Evolutionary conservation across 2,888 invertebrate genomes (phyloP), one percentile per base, ranked within the genome.

Genomic region (Cephus pulcher): DNA sequence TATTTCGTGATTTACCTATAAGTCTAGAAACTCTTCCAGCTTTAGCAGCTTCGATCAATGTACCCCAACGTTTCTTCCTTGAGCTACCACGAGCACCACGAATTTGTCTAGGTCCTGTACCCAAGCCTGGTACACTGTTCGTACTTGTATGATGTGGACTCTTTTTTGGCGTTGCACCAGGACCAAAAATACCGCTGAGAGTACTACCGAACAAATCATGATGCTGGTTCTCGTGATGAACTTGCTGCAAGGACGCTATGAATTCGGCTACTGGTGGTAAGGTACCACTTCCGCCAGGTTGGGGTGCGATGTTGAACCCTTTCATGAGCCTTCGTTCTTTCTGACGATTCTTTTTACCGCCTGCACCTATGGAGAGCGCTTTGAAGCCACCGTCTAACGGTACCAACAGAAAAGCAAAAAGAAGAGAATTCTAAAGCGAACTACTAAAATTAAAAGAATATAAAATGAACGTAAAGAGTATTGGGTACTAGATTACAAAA

Each of bases 291-390:
- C 88, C 86, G 37, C 89, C 84, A 0, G 95, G 94, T 56, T 95
- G 95, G 56, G 96, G 95, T 30, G 95, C 96, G 84, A 97, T 97
- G 93, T 98, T 97, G 93, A 98, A 98, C 30, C 97, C 98, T 92
- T 98, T 98, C 97, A 98, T 97, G 78, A 98, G 93, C 1, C 98
- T 94, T 0, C 98, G 94, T 91, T 98, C 98, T 92, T 98, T 97
- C 91, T 97, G 97, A 0, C 98, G 95, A 91, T 98, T 97, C 93
- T 98, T 98, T 92, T 98, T 98, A 78, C 98, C 98, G 83, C 97
- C 97, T 81, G 97, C 95, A 88, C 96, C 97, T 96, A 90, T 81
- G 87, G 89, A 90, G 84, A 90, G 88, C 84, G 89, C 89, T 88
- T 89, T 90, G 87, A 89, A 84, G 87, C 85, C 83, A 88, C 86